phyloP scores from a whole-genome alignment of 2,797 vertebrate species.

The Gadopsis marmoratus region DNA sequence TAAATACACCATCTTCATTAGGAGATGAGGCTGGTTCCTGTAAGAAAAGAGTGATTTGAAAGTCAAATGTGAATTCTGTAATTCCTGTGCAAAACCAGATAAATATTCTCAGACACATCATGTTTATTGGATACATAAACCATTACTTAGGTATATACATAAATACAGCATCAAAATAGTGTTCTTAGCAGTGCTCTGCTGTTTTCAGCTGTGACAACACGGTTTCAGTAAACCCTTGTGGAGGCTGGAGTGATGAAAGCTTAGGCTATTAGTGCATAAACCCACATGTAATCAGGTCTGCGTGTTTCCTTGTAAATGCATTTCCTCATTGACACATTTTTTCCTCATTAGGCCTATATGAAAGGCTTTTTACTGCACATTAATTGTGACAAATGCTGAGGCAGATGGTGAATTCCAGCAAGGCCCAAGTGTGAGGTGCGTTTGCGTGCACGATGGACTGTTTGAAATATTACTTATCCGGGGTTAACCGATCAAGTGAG shows the following conservation, averaged over 20 bases:
- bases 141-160: background rate
- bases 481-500: background rate
- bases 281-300: background rate
- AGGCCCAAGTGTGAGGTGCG: conserved; percentile 2
- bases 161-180: background rate
- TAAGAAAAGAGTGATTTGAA: conserved; percentile 40
- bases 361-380: conserved; percentile 22
- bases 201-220: conserved; percentile 4
- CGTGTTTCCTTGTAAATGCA: conserved; percentile 1
- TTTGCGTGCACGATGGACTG: conserved; percentile 8
- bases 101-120: background rate
- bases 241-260: conserved; percentile 20
- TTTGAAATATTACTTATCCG: conserved; percentile 22
- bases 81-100: background rate
- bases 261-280: conserved; percentile 15
- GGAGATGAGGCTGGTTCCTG: background rate
- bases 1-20: background rate
- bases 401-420: conserved; percentile 36
- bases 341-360: background rate
- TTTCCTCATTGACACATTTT: conserved; percentile 21
- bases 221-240: background rate
- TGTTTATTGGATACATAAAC: too few relatives aligned
- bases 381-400: conserved; percentile 39
- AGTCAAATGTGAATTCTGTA: background rate
- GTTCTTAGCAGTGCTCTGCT: background rate